Evolutionary conservation across 1,140 invertebrate species (phyloP), one percentile per base, ranked within the genome.

Genomic region (Aphaenogaster ashmeadi): DNA sequence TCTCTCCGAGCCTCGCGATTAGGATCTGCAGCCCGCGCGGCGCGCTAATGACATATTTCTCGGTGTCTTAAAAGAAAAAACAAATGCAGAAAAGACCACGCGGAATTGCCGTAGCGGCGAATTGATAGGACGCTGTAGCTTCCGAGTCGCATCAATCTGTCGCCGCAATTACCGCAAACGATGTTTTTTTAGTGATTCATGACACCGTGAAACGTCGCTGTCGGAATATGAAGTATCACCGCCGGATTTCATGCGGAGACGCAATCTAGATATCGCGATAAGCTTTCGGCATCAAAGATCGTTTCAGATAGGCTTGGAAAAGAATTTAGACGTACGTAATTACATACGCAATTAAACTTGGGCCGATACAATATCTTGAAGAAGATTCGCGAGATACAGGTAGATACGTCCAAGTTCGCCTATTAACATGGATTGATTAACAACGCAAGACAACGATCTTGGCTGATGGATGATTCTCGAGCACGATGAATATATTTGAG

Each of bases 141-240:
- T 81, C 78, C 47, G 64, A 81, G n/a, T 69, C 78, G 64, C 47
- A 71, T 71, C 33, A 80, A 81, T 71, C 36, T 81, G 18, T 67
- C 64, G 36, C 36, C 21, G 64, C 21, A 54, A 80, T 80, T 69
- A 81, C 7, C n/a, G 36, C 78, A 47, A 66, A 67, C 44, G 44
- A 67, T 81, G 78, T 81, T 52, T 69, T 81, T 54, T 27, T 9
- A 27, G 33, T 56, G 62, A 81, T 56, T 81, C n/a, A 11, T 27
- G 62, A 52, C 44, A 75, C n/a, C n/a, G 58, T 52, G 21, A 71
- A 41, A 80, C n/a, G 36, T 64, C 33, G 58, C 0, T 44, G 27
- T 33, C 33, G 8, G 36, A 52, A 8, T 27, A 27, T 27, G 38
- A 64, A 41, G 6, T 21, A 13, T 44, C 38, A 33, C 13, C 7